phyloP scores from a whole-genome alignment of 2,797 vertebrate genomes.

The Spheniscus humboldti region DNA sequence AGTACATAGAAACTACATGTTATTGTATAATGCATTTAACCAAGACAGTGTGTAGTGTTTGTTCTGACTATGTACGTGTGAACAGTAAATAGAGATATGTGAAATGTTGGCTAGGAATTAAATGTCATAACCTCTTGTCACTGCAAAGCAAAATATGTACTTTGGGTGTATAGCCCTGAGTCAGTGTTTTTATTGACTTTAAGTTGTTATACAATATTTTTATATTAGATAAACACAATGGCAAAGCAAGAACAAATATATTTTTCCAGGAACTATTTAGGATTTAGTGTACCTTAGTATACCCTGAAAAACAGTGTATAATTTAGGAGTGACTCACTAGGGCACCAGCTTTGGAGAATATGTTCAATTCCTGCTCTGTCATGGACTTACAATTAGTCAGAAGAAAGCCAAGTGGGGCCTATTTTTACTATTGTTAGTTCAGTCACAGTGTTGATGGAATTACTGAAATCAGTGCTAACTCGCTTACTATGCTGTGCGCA shows the following conservation, averaged over 20 bases:
- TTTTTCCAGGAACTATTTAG: conserved; percentile 29
- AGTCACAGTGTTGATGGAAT: background rate
- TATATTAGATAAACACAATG: background rate
- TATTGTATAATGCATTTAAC: background rate
- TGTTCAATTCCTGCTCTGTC: background rate
- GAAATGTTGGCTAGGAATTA: background rate
- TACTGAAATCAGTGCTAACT: background rate
- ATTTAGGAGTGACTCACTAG: conserved; percentile 10
- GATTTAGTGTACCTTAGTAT: background rate
- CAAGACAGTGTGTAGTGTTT: background rate
- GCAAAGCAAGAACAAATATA: background rate
- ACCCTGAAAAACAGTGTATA: background rate
- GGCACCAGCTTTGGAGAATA: background rate
- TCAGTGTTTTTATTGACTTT: conserved; percentile 42
- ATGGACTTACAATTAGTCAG: background rate
- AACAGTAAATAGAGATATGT: background rate
- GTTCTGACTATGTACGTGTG: background rate
- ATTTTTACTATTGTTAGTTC: conserved; percentile 1
- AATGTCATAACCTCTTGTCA: background rate
- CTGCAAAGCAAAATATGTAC: conserved; percentile 6
- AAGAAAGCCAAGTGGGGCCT: background rate
- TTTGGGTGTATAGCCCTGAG: conserved; percentile 19
- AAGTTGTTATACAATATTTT: conserved; percentile 10
- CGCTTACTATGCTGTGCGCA: background rate
- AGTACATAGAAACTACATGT: background rate